A percentile compares a stretch with the other conserved stretches of the same genome.
These are phyloP conservation scores for Chloroceryle amazona DNA, from an alignment of 2,797 vertebrate genomes.

Conservation along the genomic window DNA sequence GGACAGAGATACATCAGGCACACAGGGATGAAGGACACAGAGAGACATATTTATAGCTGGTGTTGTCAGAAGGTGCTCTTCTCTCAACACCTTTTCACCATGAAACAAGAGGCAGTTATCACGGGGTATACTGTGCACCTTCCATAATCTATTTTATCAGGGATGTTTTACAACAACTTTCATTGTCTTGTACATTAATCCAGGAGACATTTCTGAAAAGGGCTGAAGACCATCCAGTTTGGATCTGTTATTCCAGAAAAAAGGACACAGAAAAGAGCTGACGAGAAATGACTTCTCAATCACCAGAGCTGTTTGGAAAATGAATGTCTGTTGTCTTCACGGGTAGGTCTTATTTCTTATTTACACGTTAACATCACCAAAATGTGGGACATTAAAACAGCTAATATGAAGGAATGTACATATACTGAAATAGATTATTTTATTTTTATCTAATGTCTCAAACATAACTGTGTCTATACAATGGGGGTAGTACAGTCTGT, in stretches of 20 bases:
- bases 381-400: neutral
- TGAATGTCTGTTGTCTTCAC: neutral
- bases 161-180: neutral
- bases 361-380: neutral
- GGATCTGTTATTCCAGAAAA: neutral
- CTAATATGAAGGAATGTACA: neutral
- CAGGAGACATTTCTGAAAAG: neutral
- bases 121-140: neutral
- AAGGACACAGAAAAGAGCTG: neutral
- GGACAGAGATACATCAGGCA: neutral
- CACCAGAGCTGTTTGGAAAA: neutral
- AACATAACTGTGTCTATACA: neutral
- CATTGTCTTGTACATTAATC: neutral
- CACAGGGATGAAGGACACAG: neutral
- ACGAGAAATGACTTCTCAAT: neutral
- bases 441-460: neutral
- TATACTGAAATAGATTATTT: neutral
- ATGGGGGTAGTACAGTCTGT: neutral
- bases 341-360: neutral
- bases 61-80: neutral
- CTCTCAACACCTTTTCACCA: neutral
- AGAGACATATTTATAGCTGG: neutral
- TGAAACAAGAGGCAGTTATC: neutral
- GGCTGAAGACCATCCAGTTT: neutral
- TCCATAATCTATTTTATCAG: neutral